Evolutionary conservation across 2,113 vertebrate genomes (phyloP).

Genomic region (Accipiter cooperii): DNA sequence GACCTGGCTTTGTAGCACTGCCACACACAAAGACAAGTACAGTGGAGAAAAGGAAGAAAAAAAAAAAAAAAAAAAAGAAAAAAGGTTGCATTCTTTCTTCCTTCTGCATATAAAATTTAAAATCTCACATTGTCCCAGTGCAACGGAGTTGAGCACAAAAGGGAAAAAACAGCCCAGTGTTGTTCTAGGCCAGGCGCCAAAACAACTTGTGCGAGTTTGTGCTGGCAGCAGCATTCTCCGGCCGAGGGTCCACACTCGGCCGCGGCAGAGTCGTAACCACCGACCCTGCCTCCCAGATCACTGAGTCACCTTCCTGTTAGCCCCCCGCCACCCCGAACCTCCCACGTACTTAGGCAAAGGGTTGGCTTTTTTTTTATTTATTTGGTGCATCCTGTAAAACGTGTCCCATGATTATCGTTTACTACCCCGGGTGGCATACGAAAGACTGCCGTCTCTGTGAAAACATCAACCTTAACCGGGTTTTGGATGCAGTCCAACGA

Average conservation of each 20-base stretch:
- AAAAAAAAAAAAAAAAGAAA: background rate
- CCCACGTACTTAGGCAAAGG: background rate
- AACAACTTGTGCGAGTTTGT: constrained; percentile 8
- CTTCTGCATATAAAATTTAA: constrained; percentile 4
- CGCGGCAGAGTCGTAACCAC: fast-evolving
- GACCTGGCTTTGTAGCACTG: background rate
- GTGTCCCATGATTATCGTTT: background rate
- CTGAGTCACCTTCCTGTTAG: background rate
- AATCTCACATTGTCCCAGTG: constrained; percentile 13
- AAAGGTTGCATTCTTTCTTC: background rate
- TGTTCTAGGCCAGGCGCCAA: constrained; percentile 50
- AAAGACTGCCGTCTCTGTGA: background rate
- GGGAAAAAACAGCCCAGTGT: constrained; percentile 48
- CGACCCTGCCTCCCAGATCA: background rate
- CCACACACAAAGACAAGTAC: background rate
- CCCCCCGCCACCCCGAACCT: background rate
- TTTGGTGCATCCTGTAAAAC: background rate
- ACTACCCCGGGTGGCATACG: background rate
- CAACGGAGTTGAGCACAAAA: background rate
- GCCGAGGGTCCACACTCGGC: background rate
- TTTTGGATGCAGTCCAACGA: background rate
- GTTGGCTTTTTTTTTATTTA: background rate
- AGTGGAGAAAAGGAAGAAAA: background rate
- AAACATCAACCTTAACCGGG: background rate
- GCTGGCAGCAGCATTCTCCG: background rate